Conservation (phyloP, 2,113 vertebrate genomes). For the Mirounga angustirostris region DNA sequence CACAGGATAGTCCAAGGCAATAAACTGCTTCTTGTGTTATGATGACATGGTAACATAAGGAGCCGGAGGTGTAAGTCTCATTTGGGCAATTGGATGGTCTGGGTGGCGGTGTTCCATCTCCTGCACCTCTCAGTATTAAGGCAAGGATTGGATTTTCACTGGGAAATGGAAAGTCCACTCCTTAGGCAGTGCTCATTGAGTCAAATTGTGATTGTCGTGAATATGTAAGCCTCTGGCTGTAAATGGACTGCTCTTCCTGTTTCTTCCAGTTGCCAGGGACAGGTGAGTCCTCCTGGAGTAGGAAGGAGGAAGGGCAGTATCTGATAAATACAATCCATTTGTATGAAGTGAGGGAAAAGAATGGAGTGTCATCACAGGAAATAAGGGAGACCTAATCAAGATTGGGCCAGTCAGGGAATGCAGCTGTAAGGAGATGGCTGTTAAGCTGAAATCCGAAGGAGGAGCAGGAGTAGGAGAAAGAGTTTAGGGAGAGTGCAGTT, state of each 20-base stretch:
- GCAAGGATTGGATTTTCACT: background rate
- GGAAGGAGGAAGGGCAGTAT: background rate
- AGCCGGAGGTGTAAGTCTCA: background rate
- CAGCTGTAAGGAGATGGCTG: conserved; percentile 10
- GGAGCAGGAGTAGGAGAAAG: background rate
- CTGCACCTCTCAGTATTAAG: background rate
- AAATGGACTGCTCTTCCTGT: background rate
- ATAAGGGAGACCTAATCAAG: background rate
- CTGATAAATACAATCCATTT: background rate
- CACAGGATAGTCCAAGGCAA: background rate
- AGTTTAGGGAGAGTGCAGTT: conserved; percentile 47
- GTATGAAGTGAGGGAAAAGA: conserved; percentile 30
- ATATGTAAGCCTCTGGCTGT: background rate
- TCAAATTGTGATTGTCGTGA: background rate
- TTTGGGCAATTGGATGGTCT: background rate
- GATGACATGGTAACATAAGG: background rate
- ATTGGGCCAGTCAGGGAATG: background rate
- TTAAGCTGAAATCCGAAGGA: conserved; percentile 39
- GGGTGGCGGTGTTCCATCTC: background rate
- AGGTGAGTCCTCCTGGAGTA: conserved; percentile 1
- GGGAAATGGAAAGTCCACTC: background rate
- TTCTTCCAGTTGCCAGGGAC: conserved; percentile 30
- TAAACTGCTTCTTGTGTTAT: background rate
- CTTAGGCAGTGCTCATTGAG: conserved; percentile 14
- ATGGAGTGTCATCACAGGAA: background rate